Evolutionary conservation across 2,113 vertebrate species (phyloP).

Genomic region (Cryptotis parvus): DNA sequence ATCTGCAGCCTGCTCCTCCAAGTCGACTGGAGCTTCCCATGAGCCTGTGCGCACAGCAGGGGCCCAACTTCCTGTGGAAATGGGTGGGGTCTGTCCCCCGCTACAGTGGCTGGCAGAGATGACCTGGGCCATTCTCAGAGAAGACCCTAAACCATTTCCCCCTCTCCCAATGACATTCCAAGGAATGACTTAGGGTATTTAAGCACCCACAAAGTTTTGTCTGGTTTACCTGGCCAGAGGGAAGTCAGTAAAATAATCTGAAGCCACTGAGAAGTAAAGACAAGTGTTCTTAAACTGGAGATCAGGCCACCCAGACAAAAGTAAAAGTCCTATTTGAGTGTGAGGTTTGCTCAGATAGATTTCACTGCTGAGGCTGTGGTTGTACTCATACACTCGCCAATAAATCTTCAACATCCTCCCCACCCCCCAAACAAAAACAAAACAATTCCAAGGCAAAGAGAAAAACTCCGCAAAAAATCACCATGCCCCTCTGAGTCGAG

Average conservation of each 20-base stretch:
- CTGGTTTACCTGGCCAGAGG: not conserved
- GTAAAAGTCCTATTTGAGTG: not conserved
- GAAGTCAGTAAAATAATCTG: not conserved
- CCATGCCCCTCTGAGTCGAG: too few relatives aligned
- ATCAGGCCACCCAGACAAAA: too few relatives aligned
- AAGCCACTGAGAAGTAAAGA: not conserved
- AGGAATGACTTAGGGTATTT: not conserved
- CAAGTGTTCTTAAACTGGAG: not conserved
- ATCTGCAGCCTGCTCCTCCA: not conserved
- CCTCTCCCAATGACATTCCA: not conserved
- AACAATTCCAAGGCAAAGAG: too few relatives aligned
- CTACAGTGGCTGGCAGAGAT: too few relatives aligned
- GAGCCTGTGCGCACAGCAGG: accelerated
- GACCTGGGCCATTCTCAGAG: not conserved
- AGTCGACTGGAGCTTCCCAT: not conserved
- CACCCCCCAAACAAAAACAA: not conserved
- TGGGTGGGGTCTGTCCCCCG: accelerated
- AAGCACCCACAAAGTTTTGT: not conserved
- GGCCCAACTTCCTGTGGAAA: not conserved
- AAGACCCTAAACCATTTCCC: not conserved
- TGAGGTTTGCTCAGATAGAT: not conserved
- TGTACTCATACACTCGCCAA: not conserved
- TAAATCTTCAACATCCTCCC: conserved; percentile 30
- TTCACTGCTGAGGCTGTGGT: not conserved
- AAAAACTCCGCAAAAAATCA: too few relatives aligned